A percentile compares a stretch with the other conserved stretches of the same genome.
phyloP scores from a whole-genome alignment of 2,113 vertebrate species.

The Hyperoodon ampullatus region DNA sequence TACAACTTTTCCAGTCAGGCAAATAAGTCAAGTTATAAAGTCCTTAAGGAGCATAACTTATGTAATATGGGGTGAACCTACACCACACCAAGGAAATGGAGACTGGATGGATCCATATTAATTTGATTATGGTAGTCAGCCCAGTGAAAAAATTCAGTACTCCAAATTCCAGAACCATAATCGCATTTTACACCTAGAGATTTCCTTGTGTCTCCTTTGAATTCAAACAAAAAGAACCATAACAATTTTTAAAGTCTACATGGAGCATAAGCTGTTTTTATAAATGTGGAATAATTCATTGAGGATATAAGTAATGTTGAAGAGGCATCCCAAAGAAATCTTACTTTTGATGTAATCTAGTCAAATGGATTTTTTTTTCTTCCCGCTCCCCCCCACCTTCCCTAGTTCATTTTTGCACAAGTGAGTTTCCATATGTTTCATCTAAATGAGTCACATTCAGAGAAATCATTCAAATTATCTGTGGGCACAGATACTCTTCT shows the following conservation, averaged over 20 bases:
- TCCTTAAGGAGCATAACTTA: not conserved
- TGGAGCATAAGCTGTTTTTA: slow-evolving; percentile 62
- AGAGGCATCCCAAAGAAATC: slow-evolving; percentile 44
- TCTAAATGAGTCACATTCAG: slow-evolving; percentile 66
- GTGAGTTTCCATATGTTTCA: slow-evolving; percentile 57
- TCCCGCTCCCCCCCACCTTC: not conserved
- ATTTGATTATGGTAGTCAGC: not conserved
- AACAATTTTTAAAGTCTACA: slow-evolving; percentile 30
- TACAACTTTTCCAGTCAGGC: not conserved
- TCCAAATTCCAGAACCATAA: slow-evolving; percentile 31
- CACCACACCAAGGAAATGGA: not conserved
- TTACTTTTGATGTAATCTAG: slow-evolving; percentile 63
- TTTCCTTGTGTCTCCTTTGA: slow-evolving; percentile 50
- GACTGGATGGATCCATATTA: not conserved
- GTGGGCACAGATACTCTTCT: slow-evolving; percentile 43
- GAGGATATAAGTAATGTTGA: slow-evolving; percentile 54
- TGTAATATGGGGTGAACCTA: not conserved
- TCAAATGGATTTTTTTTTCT: slow-evolving; percentile 42
- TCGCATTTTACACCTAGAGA: slow-evolving; percentile 30
- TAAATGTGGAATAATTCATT: slow-evolving; percentile 61
- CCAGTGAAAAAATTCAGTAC: not conserved
- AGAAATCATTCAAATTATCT: slow-evolving; percentile 38
- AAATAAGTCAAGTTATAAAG: not conserved
- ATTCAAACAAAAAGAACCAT: slow-evolving; percentile 54
- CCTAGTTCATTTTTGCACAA: slow-evolving; percentile 52